Conservation (phyloP, 2,888 invertebrate genomes). For the Hyalella azteca region DNA sequence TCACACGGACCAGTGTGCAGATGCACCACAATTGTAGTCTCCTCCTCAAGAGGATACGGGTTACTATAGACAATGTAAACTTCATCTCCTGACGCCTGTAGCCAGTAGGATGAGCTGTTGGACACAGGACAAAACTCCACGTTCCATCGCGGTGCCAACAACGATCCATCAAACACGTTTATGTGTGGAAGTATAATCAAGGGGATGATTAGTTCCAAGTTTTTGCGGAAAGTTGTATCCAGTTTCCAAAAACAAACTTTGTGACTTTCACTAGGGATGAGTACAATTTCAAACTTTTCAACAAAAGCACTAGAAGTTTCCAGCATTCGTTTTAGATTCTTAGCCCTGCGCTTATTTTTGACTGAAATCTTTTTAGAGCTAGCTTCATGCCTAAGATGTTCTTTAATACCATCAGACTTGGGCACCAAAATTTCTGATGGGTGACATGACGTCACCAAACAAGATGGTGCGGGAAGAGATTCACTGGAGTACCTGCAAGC, state of each 20-base stretch:
- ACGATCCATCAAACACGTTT: slow-evolving; percentile 47
- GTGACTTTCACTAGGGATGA: background rate
- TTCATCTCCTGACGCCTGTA: slow-evolving; percentile 42
- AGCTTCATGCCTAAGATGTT: background rate
- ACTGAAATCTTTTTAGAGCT: background rate
- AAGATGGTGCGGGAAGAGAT: background rate
- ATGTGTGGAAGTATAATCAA: slow-evolving; percentile 43
- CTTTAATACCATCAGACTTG: background rate
- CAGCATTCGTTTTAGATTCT: background rate
- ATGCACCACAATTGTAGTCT: background rate
- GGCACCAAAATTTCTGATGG: background rate
- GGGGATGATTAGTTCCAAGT: slow-evolving; percentile 44
- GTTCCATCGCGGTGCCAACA: slow-evolving; percentile 49
- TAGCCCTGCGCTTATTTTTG: background rate
- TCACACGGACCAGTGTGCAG: slow-evolving; percentile 23
- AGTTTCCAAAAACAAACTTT: slow-evolving; percentile 50
- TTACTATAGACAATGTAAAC: slow-evolving; percentile 50
- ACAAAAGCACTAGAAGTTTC: background rate
- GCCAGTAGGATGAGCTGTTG: slow-evolving; percentile 30
- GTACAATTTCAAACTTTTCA: background rate
- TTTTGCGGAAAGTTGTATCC: slow-evolving; percentile 43
- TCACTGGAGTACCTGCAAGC: background rate
- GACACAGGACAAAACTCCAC: slow-evolving; percentile 48
- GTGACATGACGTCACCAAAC: background rate
- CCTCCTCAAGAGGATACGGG: background rate